A percentile compares a stretch with the other conserved stretches of the same genome.
These are phyloP conservation scores for Amyelois transitella DNA, from an alignment of 1,140 invertebrate species.

Conservation along the genomic window DNA sequence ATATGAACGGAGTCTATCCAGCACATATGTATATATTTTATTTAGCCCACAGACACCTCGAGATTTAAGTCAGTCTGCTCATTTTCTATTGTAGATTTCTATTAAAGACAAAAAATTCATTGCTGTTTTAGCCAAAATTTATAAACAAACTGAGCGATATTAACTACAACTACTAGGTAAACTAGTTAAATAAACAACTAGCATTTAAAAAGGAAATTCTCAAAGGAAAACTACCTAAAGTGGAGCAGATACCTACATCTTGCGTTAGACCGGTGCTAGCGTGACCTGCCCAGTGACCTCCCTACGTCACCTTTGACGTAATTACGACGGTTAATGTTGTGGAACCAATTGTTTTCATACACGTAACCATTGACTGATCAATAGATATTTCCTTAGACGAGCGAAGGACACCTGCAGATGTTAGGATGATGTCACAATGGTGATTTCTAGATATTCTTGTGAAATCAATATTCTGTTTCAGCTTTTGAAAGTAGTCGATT, in stretches of 20 bases:
- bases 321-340: conserved; percentile 22
- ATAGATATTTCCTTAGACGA: background rate
- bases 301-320: conserved; percentile 31
- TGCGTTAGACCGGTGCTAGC: background rate
- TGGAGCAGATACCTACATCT: background rate
- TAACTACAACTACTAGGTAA: background rate
- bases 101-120: too few relatives aligned
- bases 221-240: background rate
- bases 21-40: too few relatives aligned
- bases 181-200: background rate
- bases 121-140: too few relatives aligned
- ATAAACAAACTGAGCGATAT: background rate
- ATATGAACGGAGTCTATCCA: too few relatives aligned
- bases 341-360: conserved; percentile 14
- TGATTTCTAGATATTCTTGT: too few relatives aligned
- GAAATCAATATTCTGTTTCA: too few relatives aligned
- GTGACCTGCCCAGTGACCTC: conserved; percentile 39
- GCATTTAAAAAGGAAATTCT: background rate
- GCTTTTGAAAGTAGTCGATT: too few relatives aligned
- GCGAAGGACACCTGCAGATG: background rate
- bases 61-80: too few relatives aligned
- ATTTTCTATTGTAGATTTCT: too few relatives aligned
- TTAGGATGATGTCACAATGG: background rate
- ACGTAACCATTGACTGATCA: conserved; percentile 5
- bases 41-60: too few relatives aligned